Base-by-base conservation (phyloP, 2,797 vertebrate species). In the Enteromius radiatus region DNA sequence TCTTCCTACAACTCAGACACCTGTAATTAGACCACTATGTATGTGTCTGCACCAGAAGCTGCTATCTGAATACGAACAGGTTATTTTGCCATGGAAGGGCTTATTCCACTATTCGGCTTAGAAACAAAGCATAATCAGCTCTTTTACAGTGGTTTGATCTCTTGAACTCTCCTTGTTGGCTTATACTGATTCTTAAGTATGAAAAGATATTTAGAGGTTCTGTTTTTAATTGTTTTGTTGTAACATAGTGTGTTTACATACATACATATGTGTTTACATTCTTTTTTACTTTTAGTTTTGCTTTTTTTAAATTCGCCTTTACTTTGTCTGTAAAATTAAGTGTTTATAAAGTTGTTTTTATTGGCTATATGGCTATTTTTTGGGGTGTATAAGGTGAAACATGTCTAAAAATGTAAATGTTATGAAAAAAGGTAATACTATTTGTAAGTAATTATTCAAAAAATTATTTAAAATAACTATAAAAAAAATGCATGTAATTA, bases 1-100 rank as follows among this genome's bases (percentile, higher is more conserved):
- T 33, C 5, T 43, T 84, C 64, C 78, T 78, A 71, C 33, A 71
- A 83, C 68, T 89, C 41, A 38, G 78, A 38, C 83, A 81, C 26
- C 19, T 84, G 79, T 47, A 56, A 81, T 61, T 78, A 68, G 61
- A 36, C 56, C 67, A 67, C 47, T n/a, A 23, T 33, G 43, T 17
- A 33, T 23, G 56, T 64, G 41, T 79, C 11, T 84, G 31, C 23
- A n/a, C 38, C 33, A n/a, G 67, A 59, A 77, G 43, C 23, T 74
- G 77, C 52, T 21, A 23, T 47, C 80, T 54, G 14, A 52, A 52
- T 23, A 33, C 59, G 4, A 78, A 73, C 41, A 61, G n/a, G 70
- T 69, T 69, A 11, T 54, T 67, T 17, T 67, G 14, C 19, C 26
- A 36, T 19, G 6, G 9, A 28, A 54, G 8, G 52, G 31, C 28